phyloP scores from a whole-genome alignment of 2,797 vertebrate species.

The Amphiprion clarkii region DNA sequence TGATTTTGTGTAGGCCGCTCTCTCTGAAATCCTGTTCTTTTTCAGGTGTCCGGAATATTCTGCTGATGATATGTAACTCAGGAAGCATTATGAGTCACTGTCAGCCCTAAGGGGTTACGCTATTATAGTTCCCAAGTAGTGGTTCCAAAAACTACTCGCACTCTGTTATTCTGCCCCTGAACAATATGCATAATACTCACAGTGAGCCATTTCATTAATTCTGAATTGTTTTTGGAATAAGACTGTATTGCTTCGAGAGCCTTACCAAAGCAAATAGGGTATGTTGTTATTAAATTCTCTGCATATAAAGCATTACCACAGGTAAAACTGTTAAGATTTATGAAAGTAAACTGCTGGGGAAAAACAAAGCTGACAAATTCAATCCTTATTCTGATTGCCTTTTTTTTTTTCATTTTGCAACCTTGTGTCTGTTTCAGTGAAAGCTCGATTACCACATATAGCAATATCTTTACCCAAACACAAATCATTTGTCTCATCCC shows the following conservation, averaged over 20 bases:
- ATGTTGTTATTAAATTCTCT: slow-evolving; percentile 64
- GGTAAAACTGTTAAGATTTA: slow-evolving; percentile 56
- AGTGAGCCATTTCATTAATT: slow-evolving; percentile 73
- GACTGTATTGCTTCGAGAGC: slow-evolving; percentile 47
- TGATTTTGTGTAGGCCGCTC: slow-evolving; percentile 51
- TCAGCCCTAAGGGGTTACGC: slow-evolving; percentile 65
- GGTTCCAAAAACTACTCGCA: slow-evolving; percentile 56
- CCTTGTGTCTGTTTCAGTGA: slow-evolving; percentile 20
- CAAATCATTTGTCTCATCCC: slow-evolving; percentile 42
- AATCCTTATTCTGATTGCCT: slow-evolving; percentile 29
- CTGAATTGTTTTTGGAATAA: slow-evolving; percentile 68
- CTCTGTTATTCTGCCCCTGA: slow-evolving; percentile 65
- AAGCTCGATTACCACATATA: slow-evolving; percentile 19
- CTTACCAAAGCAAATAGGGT: slow-evolving; percentile 55
- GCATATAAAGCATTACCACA: slow-evolving; percentile 64
- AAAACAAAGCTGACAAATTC: slow-evolving; percentile 51
- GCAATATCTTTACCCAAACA: slow-evolving; percentile 28
- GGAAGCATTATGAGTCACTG: slow-evolving; percentile 67
- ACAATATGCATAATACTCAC: slow-evolving; percentile 70
- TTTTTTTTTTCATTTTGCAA: slow-evolving; percentile 8
- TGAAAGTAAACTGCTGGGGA: slow-evolving; percentile 36
- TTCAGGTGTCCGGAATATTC: slow-evolving; percentile 72
- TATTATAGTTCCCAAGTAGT: slow-evolving; percentile 65
- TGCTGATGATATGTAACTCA: slow-evolving; percentile 66
- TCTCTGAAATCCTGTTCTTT: slow-evolving; percentile 48